Percentiles rank a stretch among this genome's conserved stretches.
Conservation (phyloP, 2,797 vertebrate genomes). For the Mionectes olivaceus region DNA sequence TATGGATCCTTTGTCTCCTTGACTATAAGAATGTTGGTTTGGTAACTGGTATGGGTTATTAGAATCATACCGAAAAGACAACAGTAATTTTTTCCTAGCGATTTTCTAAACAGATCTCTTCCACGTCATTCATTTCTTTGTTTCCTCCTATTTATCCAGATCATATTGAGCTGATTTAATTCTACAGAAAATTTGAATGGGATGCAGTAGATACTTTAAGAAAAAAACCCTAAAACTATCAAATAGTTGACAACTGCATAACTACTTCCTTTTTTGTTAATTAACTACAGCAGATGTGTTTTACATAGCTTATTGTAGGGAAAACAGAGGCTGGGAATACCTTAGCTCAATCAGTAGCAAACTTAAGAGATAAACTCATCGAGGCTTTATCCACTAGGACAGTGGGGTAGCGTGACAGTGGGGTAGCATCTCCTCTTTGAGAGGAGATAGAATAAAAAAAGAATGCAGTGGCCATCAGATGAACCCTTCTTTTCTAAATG, state of each 20-base stretch:
- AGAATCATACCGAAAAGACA: background rate
- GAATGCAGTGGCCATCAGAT: too few species aligned
- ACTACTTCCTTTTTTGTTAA: background rate
- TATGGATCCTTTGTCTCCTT: background rate
- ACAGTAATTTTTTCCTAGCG: background rate
- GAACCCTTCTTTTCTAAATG: background rate
- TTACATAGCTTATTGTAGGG: background rate
- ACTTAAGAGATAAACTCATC: background rate
- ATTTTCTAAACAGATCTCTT: background rate
- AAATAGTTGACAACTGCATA: background rate
- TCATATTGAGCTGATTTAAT: slow-evolving; percentile 21
- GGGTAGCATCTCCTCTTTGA: background rate
- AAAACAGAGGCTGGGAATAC: background rate
- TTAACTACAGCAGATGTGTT: background rate
- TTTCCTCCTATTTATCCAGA: background rate
- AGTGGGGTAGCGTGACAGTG: background rate
- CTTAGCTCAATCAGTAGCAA: background rate
- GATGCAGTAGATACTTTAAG: background rate
- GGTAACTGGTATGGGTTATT: background rate
- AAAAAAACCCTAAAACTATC: background rate
- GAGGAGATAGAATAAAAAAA: background rate
- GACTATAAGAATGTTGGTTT: background rate
- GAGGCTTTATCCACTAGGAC: background rate
- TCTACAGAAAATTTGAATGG: background rate
- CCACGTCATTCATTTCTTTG: background rate